Base-by-base conservation (phyloP, 2,113 vertebrate genomes). In the Struthidea cinerea region DNA sequence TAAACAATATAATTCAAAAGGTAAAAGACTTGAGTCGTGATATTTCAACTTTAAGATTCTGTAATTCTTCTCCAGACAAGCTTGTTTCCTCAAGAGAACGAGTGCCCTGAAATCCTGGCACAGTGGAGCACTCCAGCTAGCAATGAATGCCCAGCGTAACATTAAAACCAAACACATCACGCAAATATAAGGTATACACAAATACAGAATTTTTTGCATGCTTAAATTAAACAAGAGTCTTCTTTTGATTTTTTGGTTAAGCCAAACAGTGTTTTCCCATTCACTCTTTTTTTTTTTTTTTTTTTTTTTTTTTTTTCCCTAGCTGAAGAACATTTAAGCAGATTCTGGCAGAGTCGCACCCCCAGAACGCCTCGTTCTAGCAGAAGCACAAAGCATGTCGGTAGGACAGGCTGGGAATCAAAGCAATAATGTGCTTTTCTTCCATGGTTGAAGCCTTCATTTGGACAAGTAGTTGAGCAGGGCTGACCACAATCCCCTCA, bases 21-120 rank as follows among this genome's bases (percentile, higher is more conserved):
- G 10, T 35, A 60, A 89, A 28, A 84, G 10, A 32, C 0, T 0
- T 4, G 7, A 75, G 27, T 39, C 9, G 1, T 4, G 6, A 10
- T n/a, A 73, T 73, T 86, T 88, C 57, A 68, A 1, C 46, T 77
- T 90, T 14, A 64, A 41, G 55, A 84, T 69, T 64, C 46, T 61
- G 37, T 18, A 76, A 27, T 73, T 89, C 64, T 87, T 44, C 59
- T 17, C 37, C 68, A 77, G 67, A 76, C 42, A 74, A 70, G 37
- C 33, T 81, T n/a, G 16, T 39, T 80, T 81, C 32, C 44, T 74
- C 32, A 21, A 68, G 69, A 74, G 65, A 77, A 22, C 13, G 39
- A 77, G 47, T 30, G 27, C 39, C 30, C 64, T 81, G 37, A 70
- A 95, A 67, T 91, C 27, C 50, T 65, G 59, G 44, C 35, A 68